A percentile compares a stretch with the other conserved stretches of the same genome.
Evolutionary conservation across 2,113 vertebrate genomes (phyloP).

Genomic region (Hippocampus mohnikei): DNA sequence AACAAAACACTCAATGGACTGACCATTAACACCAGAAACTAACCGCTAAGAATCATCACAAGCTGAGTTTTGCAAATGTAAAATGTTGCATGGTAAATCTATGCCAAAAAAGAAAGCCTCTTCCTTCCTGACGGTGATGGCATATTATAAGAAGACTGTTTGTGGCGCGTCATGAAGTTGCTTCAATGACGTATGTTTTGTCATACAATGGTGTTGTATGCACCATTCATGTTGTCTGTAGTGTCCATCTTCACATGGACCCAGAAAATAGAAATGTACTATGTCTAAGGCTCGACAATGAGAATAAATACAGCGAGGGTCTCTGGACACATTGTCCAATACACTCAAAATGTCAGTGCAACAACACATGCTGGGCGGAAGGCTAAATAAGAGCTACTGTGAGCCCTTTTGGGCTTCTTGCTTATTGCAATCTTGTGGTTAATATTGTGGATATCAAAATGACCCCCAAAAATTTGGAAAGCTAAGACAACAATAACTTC

Average conservation of each 20-base stretch:
- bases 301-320: conserved; percentile 67
- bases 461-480: conserved; percentile 44
- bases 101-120: conserved; percentile 29
- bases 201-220: conserved; percentile 46
- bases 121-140: conserved; percentile 41
- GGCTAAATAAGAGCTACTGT: conserved; percentile 65
- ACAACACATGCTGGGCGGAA: conserved; percentile 49
- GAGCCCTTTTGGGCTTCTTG: conserved; percentile 59
- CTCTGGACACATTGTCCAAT: conserved; percentile 68
- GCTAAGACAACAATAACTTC: conserved; percentile 58
- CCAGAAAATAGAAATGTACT: conserved; percentile 48
- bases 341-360: conserved; percentile 69
- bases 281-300: conserved; percentile 64
- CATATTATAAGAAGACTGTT: conserved; percentile 34
- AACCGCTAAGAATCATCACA: conserved; percentile 43
- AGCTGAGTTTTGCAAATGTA: conserved; percentile 46
- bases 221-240: conserved; percentile 41
- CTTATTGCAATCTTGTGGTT: conserved; percentile 71
- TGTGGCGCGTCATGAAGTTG: conserved; percentile 17
- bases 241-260: conserved; percentile 50
- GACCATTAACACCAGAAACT: conserved; percentile 61
- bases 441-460: conserved; percentile 62
- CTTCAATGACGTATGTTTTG: conserved; percentile 10
- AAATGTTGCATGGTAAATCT: conserved; percentile 54
- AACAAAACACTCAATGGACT: conserved; percentile 68